phyloP scores from a whole-genome alignment of 2,113 vertebrate species.

The Philantomba maxwellii region DNA sequence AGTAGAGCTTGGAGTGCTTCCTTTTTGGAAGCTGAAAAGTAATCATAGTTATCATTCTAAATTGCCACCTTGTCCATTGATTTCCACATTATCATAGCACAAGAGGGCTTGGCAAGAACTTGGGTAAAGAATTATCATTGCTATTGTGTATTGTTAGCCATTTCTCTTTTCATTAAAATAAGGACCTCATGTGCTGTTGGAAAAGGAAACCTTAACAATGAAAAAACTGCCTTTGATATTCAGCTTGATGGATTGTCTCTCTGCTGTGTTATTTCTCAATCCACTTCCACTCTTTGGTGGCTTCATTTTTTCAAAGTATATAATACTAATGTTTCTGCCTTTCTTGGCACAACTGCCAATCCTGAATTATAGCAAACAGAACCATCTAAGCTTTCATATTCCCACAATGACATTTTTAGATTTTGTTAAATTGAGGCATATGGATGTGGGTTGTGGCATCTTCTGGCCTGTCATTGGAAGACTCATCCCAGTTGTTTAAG shows the following conservation, averaged over 20 bases:
- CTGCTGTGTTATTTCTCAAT: background rate
- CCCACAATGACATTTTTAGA: background rate
- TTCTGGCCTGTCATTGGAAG: background rate
- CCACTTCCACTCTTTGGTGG: background rate
- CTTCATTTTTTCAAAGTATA: background rate
- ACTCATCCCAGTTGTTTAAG: background rate
- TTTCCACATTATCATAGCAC: slow-evolving; percentile 43
- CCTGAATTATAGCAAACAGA: background rate
- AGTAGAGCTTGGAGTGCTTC: background rate
- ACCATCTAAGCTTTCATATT: background rate
- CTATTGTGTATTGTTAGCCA: background rate
- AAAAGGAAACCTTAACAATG: background rate
- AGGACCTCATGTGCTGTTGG: background rate
- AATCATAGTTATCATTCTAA: slow-evolving; percentile 42
- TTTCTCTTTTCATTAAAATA: slow-evolving; percentile 19
- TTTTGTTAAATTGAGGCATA: background rate
- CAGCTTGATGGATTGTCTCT: background rate
- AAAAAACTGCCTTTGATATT: background rate
- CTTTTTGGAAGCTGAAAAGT: slow-evolving; percentile 48
- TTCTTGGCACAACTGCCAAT: background rate
- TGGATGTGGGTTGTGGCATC: background rate
- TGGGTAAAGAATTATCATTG: slow-evolving; percentile 7
- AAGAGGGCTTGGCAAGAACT: background rate
- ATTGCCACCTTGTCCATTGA: background rate
- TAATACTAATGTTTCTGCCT: background rate